Evolutionary conservation across 37 sponge, comb jelly and placozoan genomes (phyloP), one percentile per base, ranked within the genome.

Genomic region (Theonella swinhoei): DNA sequence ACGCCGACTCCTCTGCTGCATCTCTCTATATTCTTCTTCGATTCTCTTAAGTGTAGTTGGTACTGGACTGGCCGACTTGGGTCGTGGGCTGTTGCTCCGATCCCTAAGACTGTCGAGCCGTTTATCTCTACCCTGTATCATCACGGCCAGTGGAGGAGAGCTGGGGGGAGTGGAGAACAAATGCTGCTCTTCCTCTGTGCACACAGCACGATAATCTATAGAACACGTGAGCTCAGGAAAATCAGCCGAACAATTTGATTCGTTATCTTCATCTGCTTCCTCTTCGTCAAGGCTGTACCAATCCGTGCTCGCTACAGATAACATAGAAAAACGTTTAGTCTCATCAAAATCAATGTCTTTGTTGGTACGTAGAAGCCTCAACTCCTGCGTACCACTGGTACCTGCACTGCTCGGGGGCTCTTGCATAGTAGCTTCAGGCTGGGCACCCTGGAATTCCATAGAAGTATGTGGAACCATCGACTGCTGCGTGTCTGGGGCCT

Each of bases 251-350:
- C 14, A 47, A 14, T 47, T 47, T 47, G 54, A 47, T 7, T 14
- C 14, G 14, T 47, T 47, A 14, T 47, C 54, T 47, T 47, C 54
- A 7, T 47, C 54, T 47, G 7, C 54, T 7, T 47, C 54, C 14
- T 47, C 54, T 32, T 74, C 73, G 26, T 64, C 84, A 0, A 74
- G 67, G 41, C 75, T 75, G 76, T 34, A 83, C 24, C 30, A 83
- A 9, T 83, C 84, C 0, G 75, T 35, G 42, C 84, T 83, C 0
- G 84, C 39, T 1, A 22, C 28, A 17, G 84, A 83, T 0, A 83
- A 14, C 25, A 83, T 67, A 0, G 84, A 83, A 11, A 58, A 34
- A 4, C 84, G 66, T 19, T 75, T 81, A 4, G 1, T 4, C 30
- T 68, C 69, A 1, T 7, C 54, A 33, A 29, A 7, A 5, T 5